Evolutionary conservation across 2,113 vertebrate species (phyloP).

Genomic region (Sphaerodactylus townsendi): DNA sequence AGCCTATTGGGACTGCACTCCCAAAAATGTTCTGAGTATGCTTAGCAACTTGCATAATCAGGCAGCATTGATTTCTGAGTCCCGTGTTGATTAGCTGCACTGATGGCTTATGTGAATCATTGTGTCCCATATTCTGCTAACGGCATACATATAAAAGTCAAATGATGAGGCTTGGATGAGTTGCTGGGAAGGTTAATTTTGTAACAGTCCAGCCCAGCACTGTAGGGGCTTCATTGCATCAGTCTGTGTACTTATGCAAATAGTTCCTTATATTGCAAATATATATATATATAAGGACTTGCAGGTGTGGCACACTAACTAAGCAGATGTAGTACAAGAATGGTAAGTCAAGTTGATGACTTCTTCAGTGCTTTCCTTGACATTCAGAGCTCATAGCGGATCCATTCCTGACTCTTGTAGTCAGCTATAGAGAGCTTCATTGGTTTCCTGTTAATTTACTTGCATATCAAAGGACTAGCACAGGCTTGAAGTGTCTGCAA

Average conservation of each 20-base stretch:
- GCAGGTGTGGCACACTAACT: background rate
- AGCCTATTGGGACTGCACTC: too few species aligned
- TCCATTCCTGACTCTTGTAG: background rate
- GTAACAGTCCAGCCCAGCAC: background rate
- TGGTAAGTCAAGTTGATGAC: background rate
- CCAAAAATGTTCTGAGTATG: rapidly evolving
- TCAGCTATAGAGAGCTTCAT: background rate
- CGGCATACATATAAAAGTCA: background rate
- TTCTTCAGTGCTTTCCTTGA: background rate
- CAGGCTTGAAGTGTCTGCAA: background rate
- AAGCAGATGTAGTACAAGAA: background rate
- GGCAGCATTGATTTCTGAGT: background rate
- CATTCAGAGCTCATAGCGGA: background rate
- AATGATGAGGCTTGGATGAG: background rate
- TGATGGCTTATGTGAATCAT: rapidly evolving
- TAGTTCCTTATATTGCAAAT: background rate
- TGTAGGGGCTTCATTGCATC: background rate
- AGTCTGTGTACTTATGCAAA: background rate
- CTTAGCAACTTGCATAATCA: background rate
- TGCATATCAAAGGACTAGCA: background rate
- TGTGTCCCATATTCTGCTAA: background rate
- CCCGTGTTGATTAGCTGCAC: background rate
- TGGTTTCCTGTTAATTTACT: background rate
- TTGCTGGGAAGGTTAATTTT: background rate
- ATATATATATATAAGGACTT: background rate